Conservation (phyloP, 2,888 invertebrate species). For the Lasioglossum leucozonium region DNA sequence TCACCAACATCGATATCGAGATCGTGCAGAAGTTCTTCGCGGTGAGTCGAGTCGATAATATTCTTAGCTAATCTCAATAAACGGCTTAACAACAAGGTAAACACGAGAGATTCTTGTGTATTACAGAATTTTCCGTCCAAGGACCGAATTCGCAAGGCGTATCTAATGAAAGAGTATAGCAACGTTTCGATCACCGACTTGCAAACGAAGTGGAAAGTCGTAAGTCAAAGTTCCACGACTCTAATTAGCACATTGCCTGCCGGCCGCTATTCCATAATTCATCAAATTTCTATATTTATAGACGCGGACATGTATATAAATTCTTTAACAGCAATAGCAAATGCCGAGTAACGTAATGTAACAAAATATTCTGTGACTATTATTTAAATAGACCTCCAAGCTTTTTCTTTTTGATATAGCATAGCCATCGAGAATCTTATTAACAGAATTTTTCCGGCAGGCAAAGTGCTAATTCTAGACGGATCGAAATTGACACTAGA, state of each 20-base stretch:
- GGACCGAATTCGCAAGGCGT: constrained; percentile 67
- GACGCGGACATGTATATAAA: neutral
- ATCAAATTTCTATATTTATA: neutral
- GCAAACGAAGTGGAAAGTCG: constrained; percentile 39
- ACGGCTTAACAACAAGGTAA: neutral
- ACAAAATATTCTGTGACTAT: neutral
- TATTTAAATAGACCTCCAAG: neutral
- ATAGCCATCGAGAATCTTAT: neutral
- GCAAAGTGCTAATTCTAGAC: neutral
- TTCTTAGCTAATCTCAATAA: neutral
- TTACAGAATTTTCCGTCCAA: constrained; percentile 66
- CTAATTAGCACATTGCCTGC: neutral
- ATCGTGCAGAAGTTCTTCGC: constrained; percentile 65
- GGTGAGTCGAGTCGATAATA: constrained; percentile 58
- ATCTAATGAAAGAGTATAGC: constrained; percentile 68
- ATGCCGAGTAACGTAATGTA: neutral
- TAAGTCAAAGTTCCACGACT: constrained; percentile 41
- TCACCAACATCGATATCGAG: constrained; percentile 59
- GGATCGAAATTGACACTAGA: neutral
- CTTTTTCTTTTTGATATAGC: neutral
- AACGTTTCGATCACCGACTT: constrained; percentile 58
- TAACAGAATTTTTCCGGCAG: neutral
- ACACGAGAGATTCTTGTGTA: neutral
- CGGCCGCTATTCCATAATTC: neutral
- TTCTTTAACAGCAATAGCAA: neutral